These are phyloP conservation scores for Halisarca cf. caerulea DNA, from an alignment of 37 sponge, comb jelly and placozoan species.

Conservation along the genomic window DNA sequence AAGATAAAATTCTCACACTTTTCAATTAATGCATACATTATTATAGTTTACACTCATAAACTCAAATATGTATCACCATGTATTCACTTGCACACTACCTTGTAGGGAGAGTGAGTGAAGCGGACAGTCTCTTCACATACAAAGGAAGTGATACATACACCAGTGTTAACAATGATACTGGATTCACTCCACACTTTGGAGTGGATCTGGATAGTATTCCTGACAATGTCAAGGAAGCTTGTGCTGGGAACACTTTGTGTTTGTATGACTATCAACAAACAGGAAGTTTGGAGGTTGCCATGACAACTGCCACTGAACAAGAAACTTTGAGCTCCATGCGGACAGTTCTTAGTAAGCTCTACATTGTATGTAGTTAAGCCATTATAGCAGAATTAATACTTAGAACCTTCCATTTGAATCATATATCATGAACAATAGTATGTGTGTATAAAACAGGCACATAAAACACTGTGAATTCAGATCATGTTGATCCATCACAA, in stretches of 20 bases:
- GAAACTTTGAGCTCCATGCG: neutral
- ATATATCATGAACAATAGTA: too few relatives aligned
- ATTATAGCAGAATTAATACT: too few relatives aligned
- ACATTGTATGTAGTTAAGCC: neutral
- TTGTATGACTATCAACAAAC: neutral
- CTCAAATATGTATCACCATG: too few relatives aligned
- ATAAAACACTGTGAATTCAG: too few relatives aligned
- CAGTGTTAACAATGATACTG: neutral
- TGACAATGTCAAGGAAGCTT: neutral
- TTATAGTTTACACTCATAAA: too few relatives aligned
- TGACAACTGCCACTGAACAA: neutral
- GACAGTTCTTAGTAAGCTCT: neutral
- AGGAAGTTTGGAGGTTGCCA: neutral
- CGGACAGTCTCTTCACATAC: neutral
- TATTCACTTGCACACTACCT: too few relatives aligned
- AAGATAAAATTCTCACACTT: too few relatives aligned
- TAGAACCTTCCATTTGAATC: too few relatives aligned
- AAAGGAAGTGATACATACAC: neutral
- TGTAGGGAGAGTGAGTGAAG: neutral
- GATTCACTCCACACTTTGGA: neutral
- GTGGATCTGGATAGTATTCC: conserved; percentile 8
- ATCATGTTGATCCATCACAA: too few relatives aligned
- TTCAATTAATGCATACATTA: too few relatives aligned
- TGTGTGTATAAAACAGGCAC: too few relatives aligned
- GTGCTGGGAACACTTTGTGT: neutral